phyloP scores from a whole-genome alignment of 1,140 invertebrate species.

The Eueides isabella region DNA sequence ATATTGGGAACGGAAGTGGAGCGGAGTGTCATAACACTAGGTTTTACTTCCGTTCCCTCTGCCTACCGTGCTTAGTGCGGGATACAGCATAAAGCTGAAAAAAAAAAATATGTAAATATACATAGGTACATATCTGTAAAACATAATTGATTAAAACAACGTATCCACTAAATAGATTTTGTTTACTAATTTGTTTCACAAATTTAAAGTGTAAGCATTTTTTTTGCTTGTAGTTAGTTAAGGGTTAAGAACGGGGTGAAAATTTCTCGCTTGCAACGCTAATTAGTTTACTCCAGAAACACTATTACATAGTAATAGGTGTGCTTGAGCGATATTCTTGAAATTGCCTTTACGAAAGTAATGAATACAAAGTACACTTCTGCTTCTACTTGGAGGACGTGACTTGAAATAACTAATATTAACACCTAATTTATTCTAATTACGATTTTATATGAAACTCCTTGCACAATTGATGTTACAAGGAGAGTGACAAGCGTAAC shows the following conservation, averaged over 20 bases:
- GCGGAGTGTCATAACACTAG: too few species aligned
- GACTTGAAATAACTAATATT: not conserved
- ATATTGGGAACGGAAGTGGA: too few species aligned
- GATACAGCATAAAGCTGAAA: too few species aligned
- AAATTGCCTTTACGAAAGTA: slow-evolving; percentile 4
- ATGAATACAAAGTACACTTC: slow-evolving; percentile 6
- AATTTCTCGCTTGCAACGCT: slow-evolving; percentile 10
- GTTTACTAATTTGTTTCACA: too few species aligned
- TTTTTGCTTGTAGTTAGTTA: slow-evolving; percentile 3
- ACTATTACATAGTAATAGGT: slow-evolving; percentile 22
- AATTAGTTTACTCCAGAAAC: slow-evolving; percentile 16
- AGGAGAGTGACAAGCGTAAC: not conserved
- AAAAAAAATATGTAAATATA: too few species aligned
- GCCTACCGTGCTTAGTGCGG: too few species aligned
- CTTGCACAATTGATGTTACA: not conserved
- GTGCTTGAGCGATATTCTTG: slow-evolving; percentile 11
- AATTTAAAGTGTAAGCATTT: not conserved
- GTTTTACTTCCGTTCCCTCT: too few species aligned
- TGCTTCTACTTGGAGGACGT: not conserved
- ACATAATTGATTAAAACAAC: too few species aligned
- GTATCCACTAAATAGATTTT: too few species aligned
- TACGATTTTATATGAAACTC: not conserved
- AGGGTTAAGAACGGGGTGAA: slow-evolving; percentile 15
- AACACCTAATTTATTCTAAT: too few species aligned
- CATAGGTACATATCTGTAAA: too few species aligned